Evolutionary conservation across 2,888 invertebrate species (phyloP).

Genomic region (Limnephilus marmoratus): DNA sequence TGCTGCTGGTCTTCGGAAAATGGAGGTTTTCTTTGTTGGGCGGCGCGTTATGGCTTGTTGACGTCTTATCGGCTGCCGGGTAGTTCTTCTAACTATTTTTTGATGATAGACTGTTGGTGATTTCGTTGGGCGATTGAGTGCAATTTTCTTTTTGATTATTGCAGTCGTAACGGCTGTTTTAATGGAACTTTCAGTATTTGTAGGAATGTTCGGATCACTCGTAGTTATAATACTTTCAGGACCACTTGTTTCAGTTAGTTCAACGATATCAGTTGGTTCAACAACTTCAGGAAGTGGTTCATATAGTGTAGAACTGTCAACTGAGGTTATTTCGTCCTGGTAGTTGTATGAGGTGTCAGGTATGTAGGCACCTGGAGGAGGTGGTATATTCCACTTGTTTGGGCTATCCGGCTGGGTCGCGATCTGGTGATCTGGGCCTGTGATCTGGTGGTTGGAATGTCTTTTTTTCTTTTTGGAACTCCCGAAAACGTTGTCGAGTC

Average conservation of each 20-base stretch:
- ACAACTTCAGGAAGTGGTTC: background rate
- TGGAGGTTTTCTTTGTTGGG: background rate
- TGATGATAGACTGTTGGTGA: background rate
- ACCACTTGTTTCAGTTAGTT: background rate
- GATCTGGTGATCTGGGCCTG: too few relatives aligned
- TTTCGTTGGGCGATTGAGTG: background rate
- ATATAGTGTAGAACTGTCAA: background rate
- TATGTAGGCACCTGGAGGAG: background rate
- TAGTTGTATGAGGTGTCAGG: background rate
- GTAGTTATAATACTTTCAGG: background rate
- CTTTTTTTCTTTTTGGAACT: constrained; percentile 42
- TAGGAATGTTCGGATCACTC: background rate
- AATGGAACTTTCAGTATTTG: background rate
- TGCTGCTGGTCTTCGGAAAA: constrained; percentile 1
- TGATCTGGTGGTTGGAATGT: background rate
- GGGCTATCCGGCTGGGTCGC: background rate
- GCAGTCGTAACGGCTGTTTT: background rate
- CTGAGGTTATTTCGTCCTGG: background rate
- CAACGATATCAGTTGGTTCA: constrained; percentile 3
- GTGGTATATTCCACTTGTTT: background rate
- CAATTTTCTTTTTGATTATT: background rate
- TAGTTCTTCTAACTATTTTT: background rate
- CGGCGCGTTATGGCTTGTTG: background rate
- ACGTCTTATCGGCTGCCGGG: background rate
- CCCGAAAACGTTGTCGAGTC: constrained; percentile 55